Conservation (phyloP, 1,140 invertebrate species). For the Ctenoplectra terminalis region DNA sequence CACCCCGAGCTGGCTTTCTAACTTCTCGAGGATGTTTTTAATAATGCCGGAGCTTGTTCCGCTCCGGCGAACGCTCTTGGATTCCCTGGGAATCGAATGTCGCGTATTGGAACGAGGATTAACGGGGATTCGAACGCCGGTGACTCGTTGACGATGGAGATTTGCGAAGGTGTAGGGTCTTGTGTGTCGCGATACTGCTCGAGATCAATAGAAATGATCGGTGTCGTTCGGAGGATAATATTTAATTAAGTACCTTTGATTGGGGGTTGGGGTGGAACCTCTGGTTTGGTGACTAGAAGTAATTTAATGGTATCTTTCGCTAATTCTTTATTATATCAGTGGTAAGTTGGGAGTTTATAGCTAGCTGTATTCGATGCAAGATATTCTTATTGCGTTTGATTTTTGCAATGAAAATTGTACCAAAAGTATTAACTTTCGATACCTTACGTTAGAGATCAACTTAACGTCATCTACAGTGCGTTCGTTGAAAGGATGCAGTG, state of each 20-base stretch:
- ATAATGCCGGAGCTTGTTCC: conserved; percentile 42
- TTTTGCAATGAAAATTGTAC: not conserved
- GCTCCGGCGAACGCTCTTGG: not conserved
- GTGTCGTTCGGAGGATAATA: not conserved
- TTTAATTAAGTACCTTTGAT: too few relatives aligned
- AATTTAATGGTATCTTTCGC: not conserved
- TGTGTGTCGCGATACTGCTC: too few relatives aligned
- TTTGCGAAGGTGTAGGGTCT: too few relatives aligned
- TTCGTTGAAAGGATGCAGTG: too few relatives aligned
- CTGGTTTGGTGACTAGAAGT: too few relatives aligned
- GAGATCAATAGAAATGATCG: not conserved
- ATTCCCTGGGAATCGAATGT: not conserved
- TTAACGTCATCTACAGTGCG: conserved; percentile 6
- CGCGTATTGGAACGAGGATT: not conserved
- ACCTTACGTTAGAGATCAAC: too few relatives aligned
- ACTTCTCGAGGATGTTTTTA: conserved; percentile 58
- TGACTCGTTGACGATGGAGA: not conserved
- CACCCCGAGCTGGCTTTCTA: conserved; percentile 15
- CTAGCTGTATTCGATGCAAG: too few relatives aligned
- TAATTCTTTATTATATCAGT: not conserved
- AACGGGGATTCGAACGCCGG: not conserved
- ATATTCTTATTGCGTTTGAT: too few relatives aligned
- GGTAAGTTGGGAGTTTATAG: too few relatives aligned
- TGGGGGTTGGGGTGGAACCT: not conserved
- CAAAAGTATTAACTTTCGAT: too few relatives aligned